These are phyloP conservation scores for Crepidodera aurea DNA, from an alignment of 2,888 invertebrate species.

Conservation along the genomic window DNA sequence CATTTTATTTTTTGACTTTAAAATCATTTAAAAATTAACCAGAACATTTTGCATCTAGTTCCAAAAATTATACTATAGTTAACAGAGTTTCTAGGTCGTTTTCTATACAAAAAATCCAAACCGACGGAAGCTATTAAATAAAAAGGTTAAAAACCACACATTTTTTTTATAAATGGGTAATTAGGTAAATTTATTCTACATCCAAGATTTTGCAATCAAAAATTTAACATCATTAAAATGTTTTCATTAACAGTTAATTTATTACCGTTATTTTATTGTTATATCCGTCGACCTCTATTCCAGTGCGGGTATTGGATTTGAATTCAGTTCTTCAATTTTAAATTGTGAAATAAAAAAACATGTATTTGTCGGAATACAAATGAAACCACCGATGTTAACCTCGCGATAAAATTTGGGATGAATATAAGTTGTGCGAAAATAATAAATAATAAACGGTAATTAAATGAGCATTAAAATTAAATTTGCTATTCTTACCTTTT, in stretches of 20 bases:
- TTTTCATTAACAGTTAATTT: background rate
- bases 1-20: no score
- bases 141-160: background rate
- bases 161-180: background rate
- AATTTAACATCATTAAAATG: background rate
- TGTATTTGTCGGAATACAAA: no score
- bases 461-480: background rate
- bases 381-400: no score
- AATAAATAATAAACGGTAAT: no score
- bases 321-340: background rate
- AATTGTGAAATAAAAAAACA: background rate
- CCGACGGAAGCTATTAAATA: no score
- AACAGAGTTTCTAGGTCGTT: no score
- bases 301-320: background rate
- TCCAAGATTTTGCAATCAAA: background rate
- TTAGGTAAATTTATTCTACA: background rate
- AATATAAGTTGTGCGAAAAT: no score
- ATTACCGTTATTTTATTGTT: background rate
- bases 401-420: no score
- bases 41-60: no score
- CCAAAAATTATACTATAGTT: no score
- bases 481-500: background rate
- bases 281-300: background rate
- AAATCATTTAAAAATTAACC: no score
- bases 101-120: no score